Conservation (phyloP, 92 coral and sea anemone genomes). For the Siderastrea siderea region DNA sequence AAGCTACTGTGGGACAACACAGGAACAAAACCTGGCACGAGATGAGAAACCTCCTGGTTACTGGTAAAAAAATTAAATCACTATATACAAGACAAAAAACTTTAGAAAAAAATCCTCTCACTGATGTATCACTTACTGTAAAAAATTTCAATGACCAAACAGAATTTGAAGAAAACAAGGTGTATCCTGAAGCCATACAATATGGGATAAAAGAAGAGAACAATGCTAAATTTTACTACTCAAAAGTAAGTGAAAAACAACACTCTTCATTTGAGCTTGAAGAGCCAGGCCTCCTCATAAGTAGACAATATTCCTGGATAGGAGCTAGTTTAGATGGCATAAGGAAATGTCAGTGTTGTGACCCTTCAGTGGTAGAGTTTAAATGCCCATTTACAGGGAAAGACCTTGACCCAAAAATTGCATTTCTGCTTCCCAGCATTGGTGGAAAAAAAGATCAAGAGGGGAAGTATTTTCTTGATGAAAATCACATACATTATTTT, state of each 20-base stretch:
- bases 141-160: too few relatives aligned
- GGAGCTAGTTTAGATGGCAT: constrained; percentile 60
- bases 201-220: too few relatives aligned
- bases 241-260: constrained; percentile 49
- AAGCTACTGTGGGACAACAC: constrained; percentile 71
- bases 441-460: constrained; percentile 44
- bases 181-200: too few relatives aligned
- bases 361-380: constrained; percentile 9
- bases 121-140: too few relatives aligned
- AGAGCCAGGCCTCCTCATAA: constrained; percentile 68
- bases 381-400: constrained; percentile 29
- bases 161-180: too few relatives aligned
- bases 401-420: constrained; percentile 57
- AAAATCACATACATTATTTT: constrained; percentile 58
- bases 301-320: constrained; percentile 19
- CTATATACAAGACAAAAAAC: constrained; percentile 75
- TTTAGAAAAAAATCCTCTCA: constrained; percentile 60
- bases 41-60: constrained; percentile 64
- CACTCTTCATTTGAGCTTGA: constrained; percentile 43
- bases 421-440: constrained; percentile 46
- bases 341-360: constrained; percentile 35
- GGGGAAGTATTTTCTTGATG: constrained; percentile 35
- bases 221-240: too few relatives aligned
- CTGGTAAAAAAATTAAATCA: constrained; percentile 65
- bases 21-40: constrained; percentile 65